Evolutionary conservation across 2,113 vertebrate genomes (phyloP).

Genomic region (Tetrao urogallus): DNA sequence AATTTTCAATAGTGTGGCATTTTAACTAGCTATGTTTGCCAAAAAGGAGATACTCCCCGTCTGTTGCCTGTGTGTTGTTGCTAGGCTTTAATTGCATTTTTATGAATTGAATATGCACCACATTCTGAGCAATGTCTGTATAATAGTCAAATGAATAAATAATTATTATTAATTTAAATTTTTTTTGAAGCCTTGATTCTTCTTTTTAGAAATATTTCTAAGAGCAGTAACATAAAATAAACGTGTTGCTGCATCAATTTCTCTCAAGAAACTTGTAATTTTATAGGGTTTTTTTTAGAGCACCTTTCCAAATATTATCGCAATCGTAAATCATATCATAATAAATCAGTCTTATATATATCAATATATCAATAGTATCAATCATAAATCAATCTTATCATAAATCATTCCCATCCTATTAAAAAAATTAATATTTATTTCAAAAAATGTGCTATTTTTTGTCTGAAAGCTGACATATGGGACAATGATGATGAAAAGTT

Average conservation of each 20-base stretch:
- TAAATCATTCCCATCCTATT: neutral
- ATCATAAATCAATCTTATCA: neutral
- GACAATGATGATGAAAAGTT: neutral
- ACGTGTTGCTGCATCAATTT: neutral
- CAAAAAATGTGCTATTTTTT: neutral
- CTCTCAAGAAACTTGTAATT: neutral
- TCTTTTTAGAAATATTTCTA: neutral
- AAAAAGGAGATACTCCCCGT: neutral
- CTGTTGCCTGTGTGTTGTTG: neutral
- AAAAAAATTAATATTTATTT: neutral
- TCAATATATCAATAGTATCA: no score
- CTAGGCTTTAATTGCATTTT: constrained; percentile 27
- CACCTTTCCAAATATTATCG: neutral
- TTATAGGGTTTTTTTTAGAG: neutral
- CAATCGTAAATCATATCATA: neutral
- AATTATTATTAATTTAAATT: neutral
- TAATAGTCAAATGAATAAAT: neutral
- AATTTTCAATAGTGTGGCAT: neutral
- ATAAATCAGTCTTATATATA: no score
- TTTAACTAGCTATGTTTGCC: neutral
- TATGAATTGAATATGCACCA: neutral
- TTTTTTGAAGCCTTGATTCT: neutral
- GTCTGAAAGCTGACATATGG: constrained; percentile 19
- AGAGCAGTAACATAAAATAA: neutral
- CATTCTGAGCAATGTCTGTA: neutral